Evolutionary conservation across 1,140 invertebrate species (phyloP), one percentile per base, ranked within the genome.

Genomic region (Riptortus pedestris): DNA sequence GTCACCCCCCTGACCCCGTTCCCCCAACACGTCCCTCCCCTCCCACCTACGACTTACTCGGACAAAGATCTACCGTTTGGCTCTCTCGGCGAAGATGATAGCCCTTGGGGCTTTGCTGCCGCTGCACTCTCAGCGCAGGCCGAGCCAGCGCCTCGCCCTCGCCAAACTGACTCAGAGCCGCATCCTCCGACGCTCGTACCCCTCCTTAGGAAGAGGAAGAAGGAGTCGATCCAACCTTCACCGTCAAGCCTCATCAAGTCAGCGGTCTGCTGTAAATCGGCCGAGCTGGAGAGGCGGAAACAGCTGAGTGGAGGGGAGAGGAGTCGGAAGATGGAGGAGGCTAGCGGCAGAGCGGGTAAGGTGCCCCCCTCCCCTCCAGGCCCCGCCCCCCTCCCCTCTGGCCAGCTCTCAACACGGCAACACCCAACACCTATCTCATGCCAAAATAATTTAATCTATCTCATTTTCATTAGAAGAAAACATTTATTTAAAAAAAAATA

Each of bases 71-170:
- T 16, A 70, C 71, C 64, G 7, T 67, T 67, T 55, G 60, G 47
- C 11, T 24, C 48, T 2, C 47, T 63, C 11, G 60, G 38, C n/a
- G 48, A 55, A 1, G 72, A 68, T 63, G 77, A 81, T 59, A 79
- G 79, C 64, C 81, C 82, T 14, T 90, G 88, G 88, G 87, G 87
- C 0, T 90, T 90, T 73, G 87, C 87, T 1, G 87, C 87, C 16
- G 61, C 57, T 20, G 51, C 59, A 33, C 28, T 62, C 12, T 20
- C 51, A 27, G 51, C 51, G 14, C 51, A 24, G 3, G 18, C 51
- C 22, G 24, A 22, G 14, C 18, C 20, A 7, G 20, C 51, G 5
- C 24, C 51, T 18, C 2, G 20, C 1, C 24, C 51, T 26, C 18
- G 14, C 12, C 51, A 22, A 11, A 18, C 20, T 20, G 24, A 11